Conservation (phyloP, 2,797 vertebrate species). For the Rhabdophis nuchalis region DNA sequence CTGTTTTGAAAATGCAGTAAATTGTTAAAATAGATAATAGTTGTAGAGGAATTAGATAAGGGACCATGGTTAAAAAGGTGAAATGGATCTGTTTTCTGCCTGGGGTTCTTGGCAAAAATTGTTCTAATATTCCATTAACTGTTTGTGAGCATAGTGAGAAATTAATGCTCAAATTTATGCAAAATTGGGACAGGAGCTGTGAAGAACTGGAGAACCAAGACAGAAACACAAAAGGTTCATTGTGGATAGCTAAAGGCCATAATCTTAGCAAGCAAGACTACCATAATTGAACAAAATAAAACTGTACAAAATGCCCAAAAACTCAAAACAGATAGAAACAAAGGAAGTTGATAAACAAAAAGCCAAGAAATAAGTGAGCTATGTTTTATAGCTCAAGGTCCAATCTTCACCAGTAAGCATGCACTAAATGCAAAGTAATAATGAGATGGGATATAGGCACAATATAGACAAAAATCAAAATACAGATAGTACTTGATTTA, state of each 20-base stretch:
- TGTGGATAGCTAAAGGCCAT: background rate
- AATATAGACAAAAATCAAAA: background rate
- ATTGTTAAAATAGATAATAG: background rate
- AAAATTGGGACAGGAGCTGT: background rate
- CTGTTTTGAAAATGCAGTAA: constrained; percentile 42
- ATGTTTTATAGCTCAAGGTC: background rate
- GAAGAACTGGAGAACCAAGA: background rate
- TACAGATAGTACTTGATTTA: background rate
- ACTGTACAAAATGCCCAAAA: background rate
- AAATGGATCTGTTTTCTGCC: background rate
- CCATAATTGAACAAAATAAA: background rate
- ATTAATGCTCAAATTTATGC: background rate
- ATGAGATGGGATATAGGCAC: background rate
- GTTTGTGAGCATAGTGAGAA: background rate
- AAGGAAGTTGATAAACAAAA: background rate
- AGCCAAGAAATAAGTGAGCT: background rate
- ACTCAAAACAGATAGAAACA: background rate
- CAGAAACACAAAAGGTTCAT: background rate
- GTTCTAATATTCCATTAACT: background rate
- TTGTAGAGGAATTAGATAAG: background rate
- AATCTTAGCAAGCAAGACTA: background rate
- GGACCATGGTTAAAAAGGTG: background rate
- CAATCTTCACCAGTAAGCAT: background rate
- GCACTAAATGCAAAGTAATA: background rate
- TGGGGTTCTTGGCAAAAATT: background rate